Conservation (phyloP, 2,113 vertebrate species). For the Paralichthys olivaceus region DNA sequence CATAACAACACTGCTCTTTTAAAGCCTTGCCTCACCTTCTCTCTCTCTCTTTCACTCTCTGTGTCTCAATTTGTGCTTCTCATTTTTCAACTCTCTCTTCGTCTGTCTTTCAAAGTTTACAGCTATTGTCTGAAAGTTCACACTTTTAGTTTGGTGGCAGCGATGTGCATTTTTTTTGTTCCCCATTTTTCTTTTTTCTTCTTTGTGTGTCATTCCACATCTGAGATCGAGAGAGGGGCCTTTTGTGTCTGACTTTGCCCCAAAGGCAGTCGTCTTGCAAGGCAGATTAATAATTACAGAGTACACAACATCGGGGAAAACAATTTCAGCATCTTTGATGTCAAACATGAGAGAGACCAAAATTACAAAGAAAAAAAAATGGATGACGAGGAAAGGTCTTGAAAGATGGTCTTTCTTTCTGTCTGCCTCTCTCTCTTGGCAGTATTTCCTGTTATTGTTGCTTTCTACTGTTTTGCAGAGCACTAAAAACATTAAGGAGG, state of each 20-base stretch:
- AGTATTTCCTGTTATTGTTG: slow-evolving; percentile 80
- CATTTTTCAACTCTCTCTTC: slow-evolving; percentile 26
- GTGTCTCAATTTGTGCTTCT: slow-evolving; percentile 41
- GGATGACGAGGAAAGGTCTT: slow-evolving; percentile 77
- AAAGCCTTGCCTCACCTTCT: slow-evolving; percentile 43
- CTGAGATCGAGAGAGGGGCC: slow-evolving; percentile 76
- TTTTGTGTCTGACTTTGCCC: slow-evolving; percentile 83
- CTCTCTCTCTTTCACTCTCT: slow-evolving; percentile 6
- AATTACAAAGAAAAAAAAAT: slow-evolving; percentile 81
- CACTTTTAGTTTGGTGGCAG: slow-evolving; percentile 68
- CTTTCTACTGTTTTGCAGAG: slow-evolving; percentile 69
- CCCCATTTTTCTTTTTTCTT: slow-evolving; percentile 41
- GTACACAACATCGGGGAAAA: slow-evolving; percentile 82
- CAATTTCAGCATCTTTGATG: slow-evolving; percentile 85
- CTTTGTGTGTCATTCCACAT: slow-evolving; percentile 70
- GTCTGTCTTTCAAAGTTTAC: slow-evolving; percentile 66
- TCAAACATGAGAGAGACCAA: slow-evolving; percentile 84
- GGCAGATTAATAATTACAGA: slow-evolving; percentile 87
- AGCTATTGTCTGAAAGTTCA: slow-evolving; percentile 73
- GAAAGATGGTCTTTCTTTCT: slow-evolving; percentile 55
- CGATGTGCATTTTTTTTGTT: slow-evolving; percentile 32
- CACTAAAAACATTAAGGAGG: slow-evolving; percentile 70
- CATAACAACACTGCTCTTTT: slow-evolving; percentile 51
- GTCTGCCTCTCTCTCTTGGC: slow-evolving; percentile 47
- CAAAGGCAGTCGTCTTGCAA: slow-evolving; percentile 79